These are phyloP conservation scores for Mechanitis mazaeus DNA, from an alignment of 2,888 invertebrate species.

Conservation along the genomic window DNA sequence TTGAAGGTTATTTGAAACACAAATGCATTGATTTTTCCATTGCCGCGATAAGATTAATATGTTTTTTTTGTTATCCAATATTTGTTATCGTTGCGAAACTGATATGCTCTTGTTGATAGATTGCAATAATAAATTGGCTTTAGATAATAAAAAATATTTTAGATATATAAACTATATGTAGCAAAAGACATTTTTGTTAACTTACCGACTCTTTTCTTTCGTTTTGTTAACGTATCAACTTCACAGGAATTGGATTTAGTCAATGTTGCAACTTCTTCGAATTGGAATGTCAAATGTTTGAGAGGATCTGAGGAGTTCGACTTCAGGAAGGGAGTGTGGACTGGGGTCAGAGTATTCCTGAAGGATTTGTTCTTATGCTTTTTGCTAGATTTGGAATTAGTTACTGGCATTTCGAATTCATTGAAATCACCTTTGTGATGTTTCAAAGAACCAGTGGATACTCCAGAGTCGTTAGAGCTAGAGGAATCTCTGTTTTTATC, in stretches of 20 bases:
- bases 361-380: conserved; percentile 69
- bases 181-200: conserved; percentile 8
- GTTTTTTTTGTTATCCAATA: background rate
- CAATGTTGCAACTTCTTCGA: conserved; percentile 77
- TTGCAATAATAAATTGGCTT: background rate
- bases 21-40: conserved; percentile 1
- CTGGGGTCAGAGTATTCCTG: conserved; percentile 60
- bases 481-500: conserved; percentile 82
- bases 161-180: background rate
- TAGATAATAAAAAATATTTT: background rate
- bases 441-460: conserved; percentile 80
- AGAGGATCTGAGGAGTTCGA: conserved; percentile 80
- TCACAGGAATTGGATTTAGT: conserved; percentile 80
- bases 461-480: conserved; percentile 83
- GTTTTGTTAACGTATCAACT: conserved; percentile 77
- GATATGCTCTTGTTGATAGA: background rate
- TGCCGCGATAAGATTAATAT: background rate
- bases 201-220: conserved; percentile 64
- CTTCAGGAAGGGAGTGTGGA: conserved; percentile 77
- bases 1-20: background rate
- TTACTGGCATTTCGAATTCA: conserved; percentile 77
- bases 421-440: conserved; percentile 78
- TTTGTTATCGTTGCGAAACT: background rate
- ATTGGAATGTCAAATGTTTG: conserved; percentile 79
- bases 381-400: conserved; percentile 67